A percentile compares a stretch with the other conserved stretches of the same genome.
These are phyloP conservation scores for Apostichopus japonicus DNA, from an alignment of 35 echinoderm and acorn worm genomes.

Conservation along the genomic window DNA sequence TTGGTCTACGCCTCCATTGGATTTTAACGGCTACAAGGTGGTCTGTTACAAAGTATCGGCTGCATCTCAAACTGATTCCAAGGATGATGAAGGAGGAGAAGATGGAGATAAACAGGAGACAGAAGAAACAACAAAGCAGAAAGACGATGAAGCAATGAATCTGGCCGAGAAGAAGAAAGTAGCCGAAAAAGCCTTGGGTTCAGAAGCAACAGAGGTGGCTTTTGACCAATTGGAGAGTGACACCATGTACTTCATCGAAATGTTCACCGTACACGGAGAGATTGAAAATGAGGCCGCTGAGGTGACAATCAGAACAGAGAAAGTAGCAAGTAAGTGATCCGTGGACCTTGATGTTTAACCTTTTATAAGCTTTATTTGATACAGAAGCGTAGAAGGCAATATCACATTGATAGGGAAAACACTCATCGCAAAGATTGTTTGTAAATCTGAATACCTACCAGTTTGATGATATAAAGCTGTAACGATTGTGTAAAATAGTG, in stretches of 20 bases:
- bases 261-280: conserved; percentile 10
- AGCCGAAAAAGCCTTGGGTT: neutral
- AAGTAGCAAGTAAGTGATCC: neutral
- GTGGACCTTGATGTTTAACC: too few relatives aligned
- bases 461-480: too few relatives aligned
- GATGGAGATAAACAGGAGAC: neutral
- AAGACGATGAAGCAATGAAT: neutral
- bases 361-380: too few relatives aligned
- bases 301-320: neutral
- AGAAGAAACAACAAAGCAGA: neutral
- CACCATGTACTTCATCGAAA: conserved; percentile 12
- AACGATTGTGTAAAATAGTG: too few relatives aligned
- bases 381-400: too few relatives aligned
- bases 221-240: conserved; percentile 10
- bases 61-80: neutral
- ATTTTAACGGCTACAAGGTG: conserved; percentile 32
- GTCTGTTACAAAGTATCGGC: conserved; percentile 14
- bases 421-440: too few relatives aligned
- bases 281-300: conserved; percentile 34
- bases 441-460: too few relatives aligned
- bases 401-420: too few relatives aligned
- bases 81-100: neutral
- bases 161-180: neutral
- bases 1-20: conserved; percentile 28
- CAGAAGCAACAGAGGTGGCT: neutral